A percentile compares a stretch with the other conserved stretches of the same genome.
Evolutionary conservation across 2,797 vertebrate genomes (phyloP).

Genomic region (Falco concolor): DNA sequence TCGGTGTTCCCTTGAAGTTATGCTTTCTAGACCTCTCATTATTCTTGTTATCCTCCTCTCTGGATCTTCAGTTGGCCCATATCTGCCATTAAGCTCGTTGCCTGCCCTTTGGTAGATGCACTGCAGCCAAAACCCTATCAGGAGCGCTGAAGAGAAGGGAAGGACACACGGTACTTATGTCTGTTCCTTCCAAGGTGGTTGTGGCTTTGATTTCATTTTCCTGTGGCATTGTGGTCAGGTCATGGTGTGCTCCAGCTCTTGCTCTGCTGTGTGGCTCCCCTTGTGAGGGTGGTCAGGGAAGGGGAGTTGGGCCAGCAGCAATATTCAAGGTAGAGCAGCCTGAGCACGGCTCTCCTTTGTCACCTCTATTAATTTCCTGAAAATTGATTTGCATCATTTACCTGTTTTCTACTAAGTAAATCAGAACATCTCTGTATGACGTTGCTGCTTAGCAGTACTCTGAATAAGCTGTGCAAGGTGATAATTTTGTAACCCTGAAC

Average conservation of each 20-base stretch:
- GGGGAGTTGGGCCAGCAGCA: neutral
- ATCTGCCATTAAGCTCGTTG: neutral
- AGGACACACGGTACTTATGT: neutral
- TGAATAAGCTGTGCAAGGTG: neutral
- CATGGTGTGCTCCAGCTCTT: neutral
- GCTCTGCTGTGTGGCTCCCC: neutral
- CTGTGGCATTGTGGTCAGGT: neutral
- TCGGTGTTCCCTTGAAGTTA: neutral
- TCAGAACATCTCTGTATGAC: neutral
- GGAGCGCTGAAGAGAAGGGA: neutral
- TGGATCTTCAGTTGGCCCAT: neutral
- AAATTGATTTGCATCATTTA: neutral
- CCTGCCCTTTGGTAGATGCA: neutral
- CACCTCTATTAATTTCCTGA: neutral
- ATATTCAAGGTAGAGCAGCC: neutral
- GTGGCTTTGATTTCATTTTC: neutral
- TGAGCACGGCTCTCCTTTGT: neutral
- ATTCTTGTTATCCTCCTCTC: neutral
- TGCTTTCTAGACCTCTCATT: neutral
- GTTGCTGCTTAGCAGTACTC: neutral
- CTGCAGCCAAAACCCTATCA: neutral
- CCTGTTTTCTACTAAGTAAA: neutral
- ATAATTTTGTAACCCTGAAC: neutral
- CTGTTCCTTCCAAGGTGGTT: neutral
- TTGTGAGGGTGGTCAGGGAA: neutral